Conservation (phyloP, 1,140 invertebrate genomes). For the Latrodectus geometricus region DNA sequence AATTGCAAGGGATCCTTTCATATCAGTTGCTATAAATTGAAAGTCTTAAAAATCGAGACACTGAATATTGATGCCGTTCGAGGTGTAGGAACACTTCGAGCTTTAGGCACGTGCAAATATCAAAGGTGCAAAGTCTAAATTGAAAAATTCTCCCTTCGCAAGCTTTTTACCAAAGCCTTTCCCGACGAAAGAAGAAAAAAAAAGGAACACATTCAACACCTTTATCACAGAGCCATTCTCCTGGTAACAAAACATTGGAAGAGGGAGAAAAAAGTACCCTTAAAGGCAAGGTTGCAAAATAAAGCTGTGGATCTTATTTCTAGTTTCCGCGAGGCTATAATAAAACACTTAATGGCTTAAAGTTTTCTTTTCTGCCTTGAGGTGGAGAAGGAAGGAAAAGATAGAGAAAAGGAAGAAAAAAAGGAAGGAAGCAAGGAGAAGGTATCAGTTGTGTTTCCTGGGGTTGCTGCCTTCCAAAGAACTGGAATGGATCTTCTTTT, state of each 20-base stretch:
- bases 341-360: slow-evolving; percentile 56
- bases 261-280: neutral
- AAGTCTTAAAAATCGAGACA: no score
- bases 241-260: neutral
- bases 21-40: no score
- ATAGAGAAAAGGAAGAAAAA: slow-evolving; percentile 9
- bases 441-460: slow-evolving; percentile 43
- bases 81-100: no score
- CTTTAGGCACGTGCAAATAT: no score
- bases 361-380: slow-evolving; percentile 31
- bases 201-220: no score
- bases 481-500: neutral
- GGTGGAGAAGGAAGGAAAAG: neutral
- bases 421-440: neutral
- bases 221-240: no score
- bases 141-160: no score
- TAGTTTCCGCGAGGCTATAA: slow-evolving; percentile 52
- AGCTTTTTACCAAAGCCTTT: no score
- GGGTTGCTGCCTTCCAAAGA: slow-evolving; percentile 8
- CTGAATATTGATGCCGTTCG: no score
- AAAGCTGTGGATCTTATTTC: slow-evolving; percentile 38
- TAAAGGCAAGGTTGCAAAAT: slow-evolving; percentile 10
- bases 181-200: no score
- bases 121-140: no score
- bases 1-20: no score